Percentiles rank a stretch among this genome's conserved stretches.
Evolutionary conservation across 2,888 invertebrate genomes (phyloP).

Genomic region (Zhuqinia jingwanae): DNA sequence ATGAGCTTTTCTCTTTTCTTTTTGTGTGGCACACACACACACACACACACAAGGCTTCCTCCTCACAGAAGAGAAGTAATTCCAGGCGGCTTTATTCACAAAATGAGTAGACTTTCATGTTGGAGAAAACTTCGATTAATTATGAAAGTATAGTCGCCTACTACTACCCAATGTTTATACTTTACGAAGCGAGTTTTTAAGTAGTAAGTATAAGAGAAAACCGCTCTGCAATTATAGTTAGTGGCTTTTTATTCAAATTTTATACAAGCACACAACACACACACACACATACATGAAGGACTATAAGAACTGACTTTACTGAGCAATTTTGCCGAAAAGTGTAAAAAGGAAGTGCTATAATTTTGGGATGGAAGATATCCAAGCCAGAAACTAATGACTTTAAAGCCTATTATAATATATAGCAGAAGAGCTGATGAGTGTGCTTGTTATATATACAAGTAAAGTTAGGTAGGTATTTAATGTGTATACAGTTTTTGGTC

Average conservation of each 20-base stretch:
- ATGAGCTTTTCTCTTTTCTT: conserved; percentile 46
- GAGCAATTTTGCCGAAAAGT: conserved; percentile 48
- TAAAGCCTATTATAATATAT: conserved; percentile 13
- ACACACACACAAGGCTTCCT: not conserved
- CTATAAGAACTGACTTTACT: not conserved
- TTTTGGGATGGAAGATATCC: conserved; percentile 53
- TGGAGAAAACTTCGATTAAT: conserved; percentile 53
- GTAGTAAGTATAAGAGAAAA: not conserved
- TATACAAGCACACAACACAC: not conserved
- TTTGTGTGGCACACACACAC: not conserved
- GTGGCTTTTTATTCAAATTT: not conserved
- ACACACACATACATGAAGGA: too few relatives aligned
- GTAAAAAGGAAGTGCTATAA: conserved; percentile 63
- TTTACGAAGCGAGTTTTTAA: not conserved
- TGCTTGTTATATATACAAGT: too few relatives aligned
- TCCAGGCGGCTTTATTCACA: not conserved
- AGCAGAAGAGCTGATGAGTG: not conserved
- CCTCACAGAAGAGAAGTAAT: too few relatives aligned
- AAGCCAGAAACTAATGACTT: conserved; percentile 66
- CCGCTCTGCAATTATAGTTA: not conserved
- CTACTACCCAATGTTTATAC: too few relatives aligned
- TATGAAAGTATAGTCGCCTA: conserved; percentile 8
- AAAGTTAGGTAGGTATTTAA: not conserved
- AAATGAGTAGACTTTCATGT: not conserved
- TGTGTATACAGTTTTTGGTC: conserved; percentile 12